Evolutionary conservation across 1,140 invertebrate species (phyloP), one percentile per base, ranked within the genome.

Genomic region (Globodera ellingtonae): DNA sequence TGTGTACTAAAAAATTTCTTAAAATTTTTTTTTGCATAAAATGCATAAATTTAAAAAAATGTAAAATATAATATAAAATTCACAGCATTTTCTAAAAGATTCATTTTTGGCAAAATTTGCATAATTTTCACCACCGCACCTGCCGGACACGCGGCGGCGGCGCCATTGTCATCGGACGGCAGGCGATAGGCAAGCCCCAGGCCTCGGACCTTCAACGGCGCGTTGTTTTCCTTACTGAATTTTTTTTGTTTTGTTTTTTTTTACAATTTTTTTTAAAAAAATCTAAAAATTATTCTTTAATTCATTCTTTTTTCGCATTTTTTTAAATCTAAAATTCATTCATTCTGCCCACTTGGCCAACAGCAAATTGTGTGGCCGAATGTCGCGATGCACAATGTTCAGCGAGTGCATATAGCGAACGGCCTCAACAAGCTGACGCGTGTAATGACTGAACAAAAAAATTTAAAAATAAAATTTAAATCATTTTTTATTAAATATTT

Each of bases 191-290:
- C 96, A 52, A 97, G 94, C 15, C 96, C 95, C 89, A 99, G 98
- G n/a, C 96, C 95, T 21, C 95, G 95, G 47, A 99, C 91, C 91
- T 99, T 99, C 82, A 99, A 94, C 9, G 97, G 97, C 46, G 97
- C 96, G 48, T 95, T 98, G 91, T 98, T 99, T 90, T 98, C 97
- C 71, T 84, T 87, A 47, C 75, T 84, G 13, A 52, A 81, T 35
- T 35, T 35, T 35, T 35, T 35, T 35, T 35, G 1, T 35, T 35
- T 35, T 35, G 1, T 35, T 35, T 35, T 35, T 35, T 35, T 35
- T 35, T 35, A 3, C 35, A 35, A 35, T 35, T 35, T 35, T 35
- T 35, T 24, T 24, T n/a, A n/a, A n/a, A 35, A 35, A 35, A 35
- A 35, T 35, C 35, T 35, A 35, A 35, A 35, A 35, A 35, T 3